Conservation (phyloP, 2,888 invertebrate species). For the Punctoribates punctum region DNA sequence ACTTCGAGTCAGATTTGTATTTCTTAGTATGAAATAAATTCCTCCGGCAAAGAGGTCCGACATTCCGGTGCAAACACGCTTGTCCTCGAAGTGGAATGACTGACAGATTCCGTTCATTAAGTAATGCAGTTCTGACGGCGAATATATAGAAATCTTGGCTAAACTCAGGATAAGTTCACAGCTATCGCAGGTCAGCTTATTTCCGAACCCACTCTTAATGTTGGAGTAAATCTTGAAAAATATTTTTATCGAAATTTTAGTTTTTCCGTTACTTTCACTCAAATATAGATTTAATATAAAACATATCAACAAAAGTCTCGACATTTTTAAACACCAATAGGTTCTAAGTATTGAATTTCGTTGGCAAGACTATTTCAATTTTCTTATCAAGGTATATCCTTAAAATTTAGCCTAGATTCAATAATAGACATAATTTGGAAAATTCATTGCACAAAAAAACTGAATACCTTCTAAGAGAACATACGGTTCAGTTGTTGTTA, state of each 20-base stretch:
- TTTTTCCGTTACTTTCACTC: too few species aligned
- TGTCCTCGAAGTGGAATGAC: conserved; percentile 31
- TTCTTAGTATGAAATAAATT: conserved; percentile 32
- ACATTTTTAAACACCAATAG: too few species aligned
- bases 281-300: too few species aligned
- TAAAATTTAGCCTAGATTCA: too few species aligned
- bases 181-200: neutral
- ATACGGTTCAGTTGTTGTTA: too few species aligned
- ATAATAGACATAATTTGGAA: too few species aligned
- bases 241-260: neutral
- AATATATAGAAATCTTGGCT: conserved; percentile 4
- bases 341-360: too few species aligned
- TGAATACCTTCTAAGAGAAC: too few species aligned
- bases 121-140: conserved; percentile 1
- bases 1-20: conserved; percentile 30
- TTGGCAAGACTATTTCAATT: too few species aligned
- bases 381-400: too few species aligned
- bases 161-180: conserved; percentile 25
- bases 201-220: conserved; percentile 2
- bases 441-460: too few species aligned
- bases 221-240: neutral
- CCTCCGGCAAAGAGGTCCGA: conserved; percentile 19
- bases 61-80: conserved; percentile 34
- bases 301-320: too few species aligned
- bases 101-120: conserved; percentile 1